Evolutionary conservation across 2,113 vertebrate species (phyloP), one percentile per base, ranked within the genome.

Genomic region (Casuarius casuarius): DNA sequence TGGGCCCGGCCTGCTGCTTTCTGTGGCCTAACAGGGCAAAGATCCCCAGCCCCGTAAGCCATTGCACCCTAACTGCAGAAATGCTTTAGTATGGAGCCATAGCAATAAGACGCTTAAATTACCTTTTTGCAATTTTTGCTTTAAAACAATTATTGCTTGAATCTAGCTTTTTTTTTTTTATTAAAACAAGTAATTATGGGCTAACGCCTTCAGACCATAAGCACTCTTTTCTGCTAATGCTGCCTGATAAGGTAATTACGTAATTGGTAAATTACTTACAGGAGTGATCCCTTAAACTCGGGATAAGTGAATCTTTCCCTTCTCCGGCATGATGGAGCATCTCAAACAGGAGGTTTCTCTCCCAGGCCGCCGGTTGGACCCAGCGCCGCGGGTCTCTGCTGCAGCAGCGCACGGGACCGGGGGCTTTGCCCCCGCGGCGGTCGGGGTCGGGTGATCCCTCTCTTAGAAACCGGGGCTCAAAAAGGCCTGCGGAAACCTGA

Each of bases 11-110:
- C 38, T 38, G 38, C 38, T 38, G 38, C 38, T 38, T 38, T 38
- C 38, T 38, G 38, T 38, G 38, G 38, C 38, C 38, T 38, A 38
- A 38, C 38, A 38, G 38, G 38, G 42, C 44, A 46, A 49, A 77
- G 44, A 31, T 72, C 12, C 17, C 66, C 52, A 25, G 3, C 44
- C 12, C 54, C 29, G 59, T 16, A 13, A 46, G 51, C 21, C 7
- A 1, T 25, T 22, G 7, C 4, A 0, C 9, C 6, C 40, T 62
- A 16, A 2, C 20, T 54, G 52, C 67, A 31, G 31, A 67, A 56
- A 8, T 3, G 7, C 22, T 91, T 74, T 42, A 3, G 29, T 0
- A 0, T 2, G 5, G 23, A 15, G 15, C 66, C 21, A 2, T 4
- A 16, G 42, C 23, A 63, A 33, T 12, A 38, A 67, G 28, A 51